Conservation (phyloP, 2,888 invertebrate species). For the Lasioglossum malachurum region DNA sequence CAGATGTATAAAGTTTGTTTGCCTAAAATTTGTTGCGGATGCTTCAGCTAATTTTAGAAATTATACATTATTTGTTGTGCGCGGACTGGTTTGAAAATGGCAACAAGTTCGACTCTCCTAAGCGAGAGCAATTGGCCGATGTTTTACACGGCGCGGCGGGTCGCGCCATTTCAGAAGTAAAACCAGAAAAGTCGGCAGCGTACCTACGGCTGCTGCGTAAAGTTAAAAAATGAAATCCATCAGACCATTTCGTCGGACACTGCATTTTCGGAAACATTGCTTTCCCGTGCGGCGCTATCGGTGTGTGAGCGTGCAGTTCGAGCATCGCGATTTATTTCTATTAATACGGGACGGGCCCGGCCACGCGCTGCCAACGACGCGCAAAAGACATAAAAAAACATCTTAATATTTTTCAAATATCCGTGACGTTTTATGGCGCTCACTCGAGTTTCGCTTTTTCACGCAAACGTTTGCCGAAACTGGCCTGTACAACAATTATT, state of each 20-base stretch:
- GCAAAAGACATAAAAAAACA: constrained; percentile 37
- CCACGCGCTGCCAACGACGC: background rate
- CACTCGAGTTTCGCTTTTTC: constrained; percentile 55
- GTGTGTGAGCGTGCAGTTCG: constrained; percentile 2
- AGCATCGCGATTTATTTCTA: constrained; percentile 48
- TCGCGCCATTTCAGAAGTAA: background rate
- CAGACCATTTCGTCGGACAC: constrained; percentile 31
- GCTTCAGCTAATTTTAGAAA: background rate
- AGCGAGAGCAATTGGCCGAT: background rate
- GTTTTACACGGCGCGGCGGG: background rate
- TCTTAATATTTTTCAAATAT: constrained; percentile 60
- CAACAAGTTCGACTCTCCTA: background rate
- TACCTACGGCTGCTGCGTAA: too few species aligned
- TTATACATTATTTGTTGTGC: background rate
- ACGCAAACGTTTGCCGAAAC: constrained; percentile 56
- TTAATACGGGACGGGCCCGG: constrained; percentile 26
- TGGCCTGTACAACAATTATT: constrained; percentile 62
- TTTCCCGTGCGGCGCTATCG: constrained; percentile 25
- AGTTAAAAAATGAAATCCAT: constrained; percentile 46
- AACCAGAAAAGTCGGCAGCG: background rate
- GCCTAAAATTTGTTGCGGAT: too few species aligned
- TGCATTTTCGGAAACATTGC: constrained; percentile 49
- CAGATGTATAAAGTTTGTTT: too few species aligned
- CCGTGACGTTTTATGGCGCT: constrained; percentile 52
- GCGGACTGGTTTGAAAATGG: background rate